Percentiles rank a stretch among this genome's conserved stretches.
These are phyloP conservation scores for Sialis fuliginosa DNA, from an alignment of 2,888 invertebrate genomes.

Conservation along the genomic window DNA sequence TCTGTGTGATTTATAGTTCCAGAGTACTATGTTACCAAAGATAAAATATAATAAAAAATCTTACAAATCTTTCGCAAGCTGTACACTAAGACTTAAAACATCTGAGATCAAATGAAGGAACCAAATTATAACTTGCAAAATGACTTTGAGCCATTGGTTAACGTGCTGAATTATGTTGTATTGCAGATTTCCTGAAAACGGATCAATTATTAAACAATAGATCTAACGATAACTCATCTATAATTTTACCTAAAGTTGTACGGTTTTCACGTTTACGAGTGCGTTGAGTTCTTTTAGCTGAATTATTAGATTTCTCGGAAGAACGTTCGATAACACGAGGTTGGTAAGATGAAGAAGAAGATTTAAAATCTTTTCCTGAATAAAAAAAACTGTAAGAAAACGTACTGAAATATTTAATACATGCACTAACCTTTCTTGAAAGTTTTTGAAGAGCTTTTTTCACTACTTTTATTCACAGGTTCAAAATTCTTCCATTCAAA, in stretches of 20 bases:
- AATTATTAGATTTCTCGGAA: slow-evolving; percentile 19
- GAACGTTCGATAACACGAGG: slow-evolving; percentile 3
- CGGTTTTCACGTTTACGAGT: slow-evolving; percentile 28
- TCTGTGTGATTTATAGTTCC: no score
- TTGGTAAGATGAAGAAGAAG: slow-evolving; percentile 4
- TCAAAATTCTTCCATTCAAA: no score
- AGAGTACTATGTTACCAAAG: no score
- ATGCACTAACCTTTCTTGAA: no score
- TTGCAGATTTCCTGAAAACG: slow-evolving; percentile 20
- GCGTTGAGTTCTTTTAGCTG: slow-evolving; percentile 32
- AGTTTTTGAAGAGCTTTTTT: no score
- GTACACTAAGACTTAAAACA: slow-evolving; percentile 59
- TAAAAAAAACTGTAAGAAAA: not conserved
- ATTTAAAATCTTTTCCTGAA: slow-evolving; percentile 7
- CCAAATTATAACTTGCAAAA: slow-evolving; percentile 49
- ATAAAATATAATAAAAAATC: slow-evolving; percentile 23
- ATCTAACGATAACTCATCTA: not conserved
- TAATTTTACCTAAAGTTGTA: slow-evolving; percentile 18
- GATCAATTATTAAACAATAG: not conserved
- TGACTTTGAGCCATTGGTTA: slow-evolving; percentile 33
- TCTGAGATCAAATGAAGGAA: slow-evolving; percentile 62
- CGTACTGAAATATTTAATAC: no score
- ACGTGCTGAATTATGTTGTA: slow-evolving; percentile 30
- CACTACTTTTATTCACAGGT: no score
- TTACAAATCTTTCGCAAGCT: slow-evolving; percentile 54